Percentiles rank a stretch among this genome's conserved stretches.
Evolutionary conservation across 2,888 invertebrate species (phyloP).

Genomic region (Argynnis bischoffii): DNA sequence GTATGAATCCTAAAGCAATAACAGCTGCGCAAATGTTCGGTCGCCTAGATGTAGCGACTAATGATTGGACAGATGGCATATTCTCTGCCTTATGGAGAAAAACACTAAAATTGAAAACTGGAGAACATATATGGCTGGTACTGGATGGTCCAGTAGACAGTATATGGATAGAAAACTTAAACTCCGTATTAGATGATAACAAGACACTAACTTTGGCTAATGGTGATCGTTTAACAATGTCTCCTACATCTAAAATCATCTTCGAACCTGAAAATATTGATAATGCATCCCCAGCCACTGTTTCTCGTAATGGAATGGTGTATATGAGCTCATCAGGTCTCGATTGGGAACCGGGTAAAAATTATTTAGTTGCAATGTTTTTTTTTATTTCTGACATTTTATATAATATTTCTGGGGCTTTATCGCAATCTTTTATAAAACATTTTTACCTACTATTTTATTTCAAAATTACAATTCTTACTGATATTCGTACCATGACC

Average conservation of each 20-base stretch:
- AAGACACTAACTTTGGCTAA: slow-evolving; percentile 97
- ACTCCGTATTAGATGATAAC: slow-evolving; percentile 98
- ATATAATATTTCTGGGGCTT: no score
- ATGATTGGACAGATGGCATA: slow-evolving; percentile 99
- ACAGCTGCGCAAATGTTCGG: slow-evolving; percentile 99
- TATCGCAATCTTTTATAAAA: no score
- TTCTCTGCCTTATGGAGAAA: slow-evolving; percentile 98
- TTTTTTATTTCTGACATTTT: no score
- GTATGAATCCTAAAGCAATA: slow-evolving; percentile 99
- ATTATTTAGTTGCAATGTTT: no score
- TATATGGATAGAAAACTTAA: slow-evolving; percentile 99
- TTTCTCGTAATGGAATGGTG: slow-evolving; percentile 96
- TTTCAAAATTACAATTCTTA: no score
- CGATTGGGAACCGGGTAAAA: slow-evolving; percentile 91
- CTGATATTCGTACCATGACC: no score
- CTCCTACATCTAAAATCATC: slow-evolving; percentile 96
- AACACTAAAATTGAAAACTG: slow-evolving; percentile 93
- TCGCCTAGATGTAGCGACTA: slow-evolving; percentile 96
- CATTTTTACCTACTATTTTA: no score
- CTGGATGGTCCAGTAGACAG: slow-evolving; percentile 98
- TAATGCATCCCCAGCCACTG: slow-evolving; percentile 98
- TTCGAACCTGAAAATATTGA: slow-evolving; percentile 99
- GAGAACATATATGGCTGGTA: slow-evolving; percentile 96
- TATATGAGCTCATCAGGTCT: slow-evolving; percentile 98
- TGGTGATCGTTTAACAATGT: slow-evolving; percentile 97